phyloP scores from a whole-genome alignment of 2,888 invertebrate species.

The Kuschelorhynchus macadamiae region DNA sequence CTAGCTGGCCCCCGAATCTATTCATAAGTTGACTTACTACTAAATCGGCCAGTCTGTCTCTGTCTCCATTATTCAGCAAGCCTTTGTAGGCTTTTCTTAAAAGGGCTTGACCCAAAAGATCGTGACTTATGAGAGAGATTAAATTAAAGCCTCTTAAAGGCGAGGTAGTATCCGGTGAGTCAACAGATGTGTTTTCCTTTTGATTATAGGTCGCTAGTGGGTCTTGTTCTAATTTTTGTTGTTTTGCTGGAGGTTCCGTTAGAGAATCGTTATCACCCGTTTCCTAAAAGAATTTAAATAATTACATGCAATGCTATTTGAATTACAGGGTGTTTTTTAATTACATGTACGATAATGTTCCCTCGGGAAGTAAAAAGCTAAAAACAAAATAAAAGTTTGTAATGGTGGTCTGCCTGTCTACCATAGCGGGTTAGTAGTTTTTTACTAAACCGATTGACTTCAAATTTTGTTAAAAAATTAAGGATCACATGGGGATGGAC shows the following conservation, averaged over 20 bases:
- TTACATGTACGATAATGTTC: no score
- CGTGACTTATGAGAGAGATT: slow-evolving; percentile 6
- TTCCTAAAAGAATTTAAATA: slow-evolving; percentile 3
- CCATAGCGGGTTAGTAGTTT: no score
- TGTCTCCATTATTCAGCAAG: slow-evolving; percentile 11
- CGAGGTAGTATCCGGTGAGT: background rate
- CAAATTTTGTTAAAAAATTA: no score
- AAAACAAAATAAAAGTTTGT: no score
- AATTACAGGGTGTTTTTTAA: no score
- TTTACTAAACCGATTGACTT: no score
- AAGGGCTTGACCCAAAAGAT: slow-evolving; percentile 14
- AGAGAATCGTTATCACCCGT: slow-evolving; percentile 8
- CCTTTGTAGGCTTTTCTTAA: slow-evolving; percentile 11
- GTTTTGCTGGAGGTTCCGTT: slow-evolving; percentile 6
- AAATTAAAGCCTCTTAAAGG: slow-evolving; percentile 7
- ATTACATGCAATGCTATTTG: background rate
- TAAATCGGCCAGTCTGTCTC: slow-evolving; percentile 13
- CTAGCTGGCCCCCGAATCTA: slow-evolving; percentile 7
- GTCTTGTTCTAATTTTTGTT: slow-evolving; percentile 5
- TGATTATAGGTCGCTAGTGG: no score
- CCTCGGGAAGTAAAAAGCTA: no score
- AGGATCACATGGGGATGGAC: no score
- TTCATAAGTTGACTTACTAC: slow-evolving; percentile 9
- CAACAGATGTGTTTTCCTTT: no score
- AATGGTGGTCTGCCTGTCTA: no score